phyloP scores from a whole-genome alignment of 2,113 vertebrate genomes.

The Ammodytes dubius region DNA sequence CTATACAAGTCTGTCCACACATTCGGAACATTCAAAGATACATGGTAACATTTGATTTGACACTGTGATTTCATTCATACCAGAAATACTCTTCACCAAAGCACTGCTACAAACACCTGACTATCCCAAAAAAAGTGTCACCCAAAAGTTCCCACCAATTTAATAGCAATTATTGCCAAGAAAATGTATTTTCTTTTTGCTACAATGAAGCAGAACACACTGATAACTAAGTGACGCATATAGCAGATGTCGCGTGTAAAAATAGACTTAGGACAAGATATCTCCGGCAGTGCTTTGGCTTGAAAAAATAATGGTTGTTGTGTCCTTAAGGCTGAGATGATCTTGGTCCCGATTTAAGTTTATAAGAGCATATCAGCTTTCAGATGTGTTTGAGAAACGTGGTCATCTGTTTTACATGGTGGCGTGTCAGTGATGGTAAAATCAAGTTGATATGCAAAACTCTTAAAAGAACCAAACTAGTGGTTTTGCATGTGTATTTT shows the following conservation, averaged over 20 bases:
- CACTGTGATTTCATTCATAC: neutral
- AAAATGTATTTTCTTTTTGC: neutral
- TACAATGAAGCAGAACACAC: neutral
- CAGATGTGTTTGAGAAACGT: neutral
- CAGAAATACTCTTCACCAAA: neutral
- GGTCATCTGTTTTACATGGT: neutral
- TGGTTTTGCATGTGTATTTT: constrained; percentile 8
- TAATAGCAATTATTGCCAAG: constrained; percentile 9
- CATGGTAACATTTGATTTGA: neutral
- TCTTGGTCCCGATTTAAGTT: neutral
- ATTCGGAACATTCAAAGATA: neutral
- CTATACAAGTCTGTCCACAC: neutral
- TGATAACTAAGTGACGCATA: neutral
- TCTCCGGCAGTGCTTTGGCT: constrained; percentile 4
- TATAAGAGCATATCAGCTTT: neutral
- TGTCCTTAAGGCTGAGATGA: neutral
- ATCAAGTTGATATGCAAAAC: neutral
- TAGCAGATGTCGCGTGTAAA: constrained; percentile 7
- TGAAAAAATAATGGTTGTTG: neutral
- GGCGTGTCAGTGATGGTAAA: neutral
- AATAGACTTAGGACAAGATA: constrained; percentile 3
- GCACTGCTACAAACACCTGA: neutral
- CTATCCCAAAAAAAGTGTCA: neutral
- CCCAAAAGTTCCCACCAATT: neutral
- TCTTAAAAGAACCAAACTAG: neutral